phyloP scores from a whole-genome alignment of 2,888 invertebrate species.

The Therioaphis trifolii region DNA sequence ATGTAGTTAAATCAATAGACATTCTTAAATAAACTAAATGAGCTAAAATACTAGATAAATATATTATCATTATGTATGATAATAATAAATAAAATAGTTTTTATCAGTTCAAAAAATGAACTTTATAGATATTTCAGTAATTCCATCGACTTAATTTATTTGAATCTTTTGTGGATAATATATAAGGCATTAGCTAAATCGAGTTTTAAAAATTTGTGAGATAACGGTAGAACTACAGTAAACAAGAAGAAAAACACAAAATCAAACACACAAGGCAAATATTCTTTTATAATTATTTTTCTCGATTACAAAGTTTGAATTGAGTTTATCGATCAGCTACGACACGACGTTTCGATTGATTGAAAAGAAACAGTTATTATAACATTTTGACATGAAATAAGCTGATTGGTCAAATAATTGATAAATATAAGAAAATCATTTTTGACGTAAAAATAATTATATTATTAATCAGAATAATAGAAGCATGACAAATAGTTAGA shows the following conservation, averaged over 20 bases:
- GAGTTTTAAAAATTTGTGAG: neutral
- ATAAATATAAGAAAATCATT: too few species aligned
- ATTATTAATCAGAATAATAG: too few species aligned
- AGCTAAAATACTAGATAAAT: too few species aligned
- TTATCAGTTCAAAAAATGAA: neutral
- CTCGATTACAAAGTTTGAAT: conserved; percentile 10
- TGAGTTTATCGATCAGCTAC: neutral
- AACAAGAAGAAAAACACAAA: neutral
- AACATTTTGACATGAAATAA: too few species aligned
- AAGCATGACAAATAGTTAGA: too few species aligned
- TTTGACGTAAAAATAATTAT: too few species aligned
- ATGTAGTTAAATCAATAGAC: too few species aligned
- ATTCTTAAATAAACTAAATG: too few species aligned
- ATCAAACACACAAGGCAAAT: neutral
- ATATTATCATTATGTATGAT: too few species aligned
- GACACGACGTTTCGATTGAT: too few species aligned
- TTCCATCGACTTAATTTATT: neutral
- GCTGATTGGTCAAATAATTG: too few species aligned
- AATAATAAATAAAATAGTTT: neutral
- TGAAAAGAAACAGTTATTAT: too few species aligned
- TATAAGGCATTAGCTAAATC: neutral
- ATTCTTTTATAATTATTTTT: neutral
- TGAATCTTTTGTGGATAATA: neutral
- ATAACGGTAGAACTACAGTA: neutral
- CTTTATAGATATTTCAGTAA: neutral